Conservation (phyloP, 2,888 invertebrate species). For the Cryptocephalus moraei region DNA sequence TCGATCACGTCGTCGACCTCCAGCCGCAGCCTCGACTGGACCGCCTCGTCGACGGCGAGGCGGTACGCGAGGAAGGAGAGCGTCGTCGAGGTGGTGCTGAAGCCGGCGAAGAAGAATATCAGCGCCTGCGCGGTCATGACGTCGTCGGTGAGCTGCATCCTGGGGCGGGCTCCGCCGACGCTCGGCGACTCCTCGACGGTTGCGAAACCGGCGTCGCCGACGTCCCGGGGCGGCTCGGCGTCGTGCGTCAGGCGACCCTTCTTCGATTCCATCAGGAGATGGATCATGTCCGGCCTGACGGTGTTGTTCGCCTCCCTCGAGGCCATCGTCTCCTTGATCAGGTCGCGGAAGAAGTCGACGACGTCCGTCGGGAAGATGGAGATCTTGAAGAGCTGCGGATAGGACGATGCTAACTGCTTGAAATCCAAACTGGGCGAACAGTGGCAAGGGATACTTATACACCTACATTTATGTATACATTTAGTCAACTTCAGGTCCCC, state of each 20-base stretch:
- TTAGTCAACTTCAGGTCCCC: too few relatives aligned
- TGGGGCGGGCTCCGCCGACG: not conserved
- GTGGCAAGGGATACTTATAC: too few relatives aligned
- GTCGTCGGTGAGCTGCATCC: conserved; percentile 30
- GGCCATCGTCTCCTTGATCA: conserved; percentile 18
- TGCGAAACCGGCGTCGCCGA: conserved; percentile 22
- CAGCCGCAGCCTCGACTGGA: conserved; percentile 43
- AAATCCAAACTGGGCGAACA: not conserved
- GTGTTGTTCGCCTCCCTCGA: conserved; percentile 19
- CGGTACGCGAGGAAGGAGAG: conserved; percentile 44
- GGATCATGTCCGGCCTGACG: conserved; percentile 39
- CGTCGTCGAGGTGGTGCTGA: conserved; percentile 38
- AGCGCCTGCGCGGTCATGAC: conserved; percentile 47
- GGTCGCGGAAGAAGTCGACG: conserved; percentile 16
- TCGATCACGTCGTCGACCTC: conserved; percentile 32
- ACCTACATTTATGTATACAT: too few relatives aligned
- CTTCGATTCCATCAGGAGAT: conserved; percentile 45
- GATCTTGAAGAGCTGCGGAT: conserved; percentile 19
- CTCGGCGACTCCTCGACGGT: conserved; percentile 21
- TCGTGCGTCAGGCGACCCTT: conserved; percentile 29
- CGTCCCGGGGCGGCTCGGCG: conserved; percentile 4
- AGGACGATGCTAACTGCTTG: not conserved
- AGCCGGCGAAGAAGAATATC: conserved; percentile 41
- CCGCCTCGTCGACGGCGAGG: conserved; percentile 46
- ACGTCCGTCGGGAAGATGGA: conserved; percentile 28